Base-by-base conservation (phyloP, 2,797 vertebrate species). In the Halcyon leucocephala region DNA sequence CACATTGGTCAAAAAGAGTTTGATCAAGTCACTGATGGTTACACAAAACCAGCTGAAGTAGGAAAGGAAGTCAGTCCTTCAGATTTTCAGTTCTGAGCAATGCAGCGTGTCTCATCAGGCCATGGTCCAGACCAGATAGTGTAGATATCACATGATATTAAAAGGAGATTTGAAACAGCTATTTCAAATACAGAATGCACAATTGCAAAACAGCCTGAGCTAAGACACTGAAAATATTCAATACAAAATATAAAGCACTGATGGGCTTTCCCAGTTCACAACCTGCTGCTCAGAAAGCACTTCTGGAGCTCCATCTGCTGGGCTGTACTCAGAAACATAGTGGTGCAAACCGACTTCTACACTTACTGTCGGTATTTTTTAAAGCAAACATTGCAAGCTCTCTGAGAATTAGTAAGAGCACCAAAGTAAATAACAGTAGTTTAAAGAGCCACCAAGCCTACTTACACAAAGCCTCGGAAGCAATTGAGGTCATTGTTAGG, bases 381-480 rank as follows among this genome's bases (percentile, higher is more conserved):
- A 44, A 88, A 70, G 35, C 10, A 94, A 81, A 89, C 9, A 29
- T 61, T 74, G 67, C 13, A 69, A 89, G 10, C 46, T 42, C 21
- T 82, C 41, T 8, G 6, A 58, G 91, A 81, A 83, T 51, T 5
- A 65, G 5, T 25, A 78, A n/a, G 12, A 90, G 19, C 28, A 69
- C 13, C 19, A 90, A 49, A 89, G 25, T 25, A 87, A 84, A 82
- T 31, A 1, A 58, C 16, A 80, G 14, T 0, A 91, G 13, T 15
- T 80, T 71, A 58, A 72, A 52, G 24, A 95, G 80, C 4, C 18
- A 64, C 35, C 8, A 62, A 57, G 20, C 17, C 14, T 89, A 98
- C 99, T 99, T 97, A 99, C 99, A 99, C 97, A 97, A 99, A 99
- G 79, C 99, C 99, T 96, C 97, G 96, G 97, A 99, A 99, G 88